Base-by-base conservation (phyloP, 2,888 invertebrate genomes). In the Cataglyphis livida region DNA sequence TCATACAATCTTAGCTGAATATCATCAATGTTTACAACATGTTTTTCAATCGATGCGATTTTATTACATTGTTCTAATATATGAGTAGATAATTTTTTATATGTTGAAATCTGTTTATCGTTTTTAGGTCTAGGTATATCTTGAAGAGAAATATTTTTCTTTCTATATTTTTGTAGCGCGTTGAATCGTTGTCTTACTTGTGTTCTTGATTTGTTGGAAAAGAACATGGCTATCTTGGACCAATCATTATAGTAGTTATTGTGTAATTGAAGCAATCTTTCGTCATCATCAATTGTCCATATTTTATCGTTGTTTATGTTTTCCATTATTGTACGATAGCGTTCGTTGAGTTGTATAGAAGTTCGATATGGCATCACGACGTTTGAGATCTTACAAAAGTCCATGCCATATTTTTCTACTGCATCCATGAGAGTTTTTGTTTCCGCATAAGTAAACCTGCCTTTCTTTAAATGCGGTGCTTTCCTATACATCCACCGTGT, bases 231-330 rank as follows among this genome's bases (percentile, higher is more conserved):
- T 78, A 97, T 95, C 76, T 92, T 93, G 0, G 95, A 90, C 96
- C 96, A 96, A 73, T 95, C 92, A 1, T 95, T 91, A 0, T 93
- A 95, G 0, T 95, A 96, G 91, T 95, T 93, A 91, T 90, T 92
- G 85, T 95, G 90, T 0, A 96, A 95, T 38, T 96, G 93, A 0
- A 94, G 7, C 41, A 97, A 94, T 83, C 95, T 95, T 65, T 93
- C 93, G 88, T 97, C 97, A 87, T 97, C 97, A 28, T 95, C 95
- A 1, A 95, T 87, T 0, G 96, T 95, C 96, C 97, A 97, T 0
- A 94, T 94, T 61, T 96, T 95, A 44, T 94, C 94, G 75, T 94
- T 91, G 38, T 93, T 91, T 92, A 95, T 87, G 71, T 92, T 92
- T 21, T 93, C 88, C 44, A 95, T 91, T 25, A 97, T 94, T 48